Conservation (phyloP, 2,797 vertebrate species). For the Cossypha heuglini region DNA sequence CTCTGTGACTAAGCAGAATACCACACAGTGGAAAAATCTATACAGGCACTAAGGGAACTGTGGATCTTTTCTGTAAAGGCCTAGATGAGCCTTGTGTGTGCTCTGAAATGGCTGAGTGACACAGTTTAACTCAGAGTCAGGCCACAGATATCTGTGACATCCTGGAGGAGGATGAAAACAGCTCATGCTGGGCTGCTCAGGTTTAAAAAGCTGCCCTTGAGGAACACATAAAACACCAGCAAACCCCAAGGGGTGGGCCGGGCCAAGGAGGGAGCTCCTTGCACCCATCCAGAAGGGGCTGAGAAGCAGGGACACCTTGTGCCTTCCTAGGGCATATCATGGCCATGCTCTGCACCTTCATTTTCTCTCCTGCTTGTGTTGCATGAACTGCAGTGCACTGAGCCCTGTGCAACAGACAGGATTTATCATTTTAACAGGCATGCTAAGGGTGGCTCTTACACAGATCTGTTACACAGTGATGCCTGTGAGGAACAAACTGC, state of each 20-base stretch:
- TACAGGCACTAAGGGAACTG: background rate
- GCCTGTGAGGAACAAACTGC: background rate
- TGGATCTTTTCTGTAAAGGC: background rate
- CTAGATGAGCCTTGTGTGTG: background rate
- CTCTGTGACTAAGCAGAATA: slow-evolving; percentile 39
- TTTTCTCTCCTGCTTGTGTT: background rate
- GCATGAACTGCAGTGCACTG: background rate
- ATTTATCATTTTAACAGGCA: background rate
- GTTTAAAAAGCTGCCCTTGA: background rate
- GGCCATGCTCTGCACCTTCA: background rate
- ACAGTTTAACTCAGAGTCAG: slow-evolving; percentile 24
- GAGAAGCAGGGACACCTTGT: background rate
- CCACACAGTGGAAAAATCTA: slow-evolving; percentile 26
- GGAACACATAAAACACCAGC: background rate
- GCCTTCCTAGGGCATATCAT: rapidly evolving
- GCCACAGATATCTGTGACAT: background rate
- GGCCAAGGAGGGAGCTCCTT: background rate
- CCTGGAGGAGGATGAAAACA: background rate
- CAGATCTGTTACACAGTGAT: background rate
- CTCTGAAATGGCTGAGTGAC: background rate
- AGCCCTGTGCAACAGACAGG: background rate
- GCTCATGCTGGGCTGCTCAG: background rate
- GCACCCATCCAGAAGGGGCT: background rate
- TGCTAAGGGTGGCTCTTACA: background rate
- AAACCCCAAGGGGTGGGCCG: rapidly evolving